Evolutionary conservation across 2,113 vertebrate species (phyloP).

Genomic region (Ammospiza caudacuta): DNA sequence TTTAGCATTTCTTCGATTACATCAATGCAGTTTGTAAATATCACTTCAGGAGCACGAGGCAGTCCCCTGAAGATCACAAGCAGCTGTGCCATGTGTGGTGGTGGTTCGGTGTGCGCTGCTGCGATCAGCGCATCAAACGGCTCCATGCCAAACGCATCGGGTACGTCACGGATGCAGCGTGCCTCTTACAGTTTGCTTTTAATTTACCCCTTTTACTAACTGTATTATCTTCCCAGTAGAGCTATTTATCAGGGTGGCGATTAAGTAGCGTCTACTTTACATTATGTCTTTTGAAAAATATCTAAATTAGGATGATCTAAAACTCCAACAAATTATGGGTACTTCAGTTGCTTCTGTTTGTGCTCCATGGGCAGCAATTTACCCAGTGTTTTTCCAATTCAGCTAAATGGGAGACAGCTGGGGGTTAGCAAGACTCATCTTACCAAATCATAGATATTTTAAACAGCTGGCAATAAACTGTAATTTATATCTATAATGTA

Average conservation of each 20-base stretch:
- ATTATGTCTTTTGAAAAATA: conserved; percentile 58
- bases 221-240: conserved; percentile 35
- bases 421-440: conserved; percentile 58
- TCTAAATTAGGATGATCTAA: conserved; percentile 62
- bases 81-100: not conserved
- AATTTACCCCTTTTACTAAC: conserved; percentile 31
- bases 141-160: not conserved
- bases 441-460: conserved; percentile 70
- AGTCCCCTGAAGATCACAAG: not conserved
- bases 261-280: conserved; percentile 49
- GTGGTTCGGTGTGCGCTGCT: not conserved
- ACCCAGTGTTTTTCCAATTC: conserved; percentile 62
- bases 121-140: not conserved
- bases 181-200: conserved; percentile 1
- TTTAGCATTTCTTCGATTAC: not conserved
- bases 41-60: not conserved
- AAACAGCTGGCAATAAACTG: conserved; percentile 65
- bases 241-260: conserved; percentile 12
- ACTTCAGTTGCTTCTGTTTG: conserved; percentile 66
- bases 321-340: conserved; percentile 57
- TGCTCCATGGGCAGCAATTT: conserved; percentile 61
- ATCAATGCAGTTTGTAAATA: not conserved
- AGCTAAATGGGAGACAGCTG: conserved; percentile 67
- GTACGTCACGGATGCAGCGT: not conserved
- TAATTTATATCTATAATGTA: conserved; percentile 62